phyloP scores from a whole-genome alignment of 2,113 vertebrate species.

The Ctenomys sociabilis region DNA sequence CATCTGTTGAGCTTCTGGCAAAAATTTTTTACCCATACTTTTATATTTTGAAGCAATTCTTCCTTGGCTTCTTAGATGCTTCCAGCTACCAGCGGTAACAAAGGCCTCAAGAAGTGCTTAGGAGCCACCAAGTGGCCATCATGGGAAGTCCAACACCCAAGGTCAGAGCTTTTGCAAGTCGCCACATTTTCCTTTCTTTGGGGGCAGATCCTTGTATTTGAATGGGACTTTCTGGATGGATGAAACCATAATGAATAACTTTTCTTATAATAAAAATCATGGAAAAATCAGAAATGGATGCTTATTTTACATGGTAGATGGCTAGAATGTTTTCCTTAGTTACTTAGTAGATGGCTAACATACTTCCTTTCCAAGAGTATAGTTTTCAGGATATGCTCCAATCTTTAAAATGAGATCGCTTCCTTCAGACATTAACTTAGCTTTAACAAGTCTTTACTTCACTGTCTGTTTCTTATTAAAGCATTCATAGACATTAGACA shows the following conservation, averaged over 20 bases:
- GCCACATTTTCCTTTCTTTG: not conserved
- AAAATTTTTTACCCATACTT: not conserved
- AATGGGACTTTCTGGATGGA: not conserved
- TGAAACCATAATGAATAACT: not conserved
- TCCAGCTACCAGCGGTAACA: too few relatives aligned
- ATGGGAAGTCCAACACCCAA: not conserved
- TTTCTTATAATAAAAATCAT: not conserved
- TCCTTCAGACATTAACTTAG: not conserved
- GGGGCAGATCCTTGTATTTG: not conserved
- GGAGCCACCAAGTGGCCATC: conserved; percentile 20
- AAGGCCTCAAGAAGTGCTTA: not conserved
- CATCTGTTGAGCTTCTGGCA: not conserved
- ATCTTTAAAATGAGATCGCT: not conserved
- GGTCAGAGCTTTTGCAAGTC: not conserved
- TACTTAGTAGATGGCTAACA: not conserved
- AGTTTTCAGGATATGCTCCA: not conserved
- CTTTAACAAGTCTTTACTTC: not conserved
- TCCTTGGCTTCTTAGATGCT: not conserved
- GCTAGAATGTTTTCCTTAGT: not conserved
- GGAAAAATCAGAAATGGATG: not conserved
- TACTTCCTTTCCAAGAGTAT: not conserved
- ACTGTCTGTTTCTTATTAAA: not conserved
- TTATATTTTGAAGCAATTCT: not conserved
- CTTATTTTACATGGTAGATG: not conserved
- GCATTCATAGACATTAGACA: not conserved